Percentiles rank a stretch among this genome's conserved stretches.
Conservation (phyloP, 1,140 invertebrate genomes). For the Ruditapes philippinarum region DNA sequence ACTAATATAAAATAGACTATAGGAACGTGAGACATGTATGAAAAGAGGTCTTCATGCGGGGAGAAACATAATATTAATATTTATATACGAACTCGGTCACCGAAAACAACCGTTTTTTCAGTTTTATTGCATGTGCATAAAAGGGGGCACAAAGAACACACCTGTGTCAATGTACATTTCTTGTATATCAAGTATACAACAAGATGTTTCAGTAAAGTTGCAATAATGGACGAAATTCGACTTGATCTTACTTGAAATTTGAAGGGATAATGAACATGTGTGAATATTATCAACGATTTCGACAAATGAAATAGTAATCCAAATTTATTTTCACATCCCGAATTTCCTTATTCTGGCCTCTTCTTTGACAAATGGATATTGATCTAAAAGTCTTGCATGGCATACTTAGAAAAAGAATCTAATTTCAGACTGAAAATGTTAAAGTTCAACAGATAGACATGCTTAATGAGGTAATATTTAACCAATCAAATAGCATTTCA, state of each 20-base stretch:
- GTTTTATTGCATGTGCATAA: too few species aligned
- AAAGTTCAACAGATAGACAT: slow-evolving; percentile 40
- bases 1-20: neutral
- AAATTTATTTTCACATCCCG: too few species aligned
- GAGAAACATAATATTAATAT: neutral
- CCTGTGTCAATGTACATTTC: too few species aligned
- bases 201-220: neutral
- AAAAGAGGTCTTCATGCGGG: neutral
- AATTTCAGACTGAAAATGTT: slow-evolving; percentile 18
- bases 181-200: neutral
- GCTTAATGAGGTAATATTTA: slow-evolving; percentile 11
- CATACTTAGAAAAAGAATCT: neutral
- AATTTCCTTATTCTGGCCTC: too few species aligned
- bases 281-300: too few species aligned
- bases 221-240: too few species aligned
- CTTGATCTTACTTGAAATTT: too few species aligned
- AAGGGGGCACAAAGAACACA: too few species aligned
- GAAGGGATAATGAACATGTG: too few species aligned
- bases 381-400: slow-evolving; percentile 2
- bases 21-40: slow-evolving; percentile 19
- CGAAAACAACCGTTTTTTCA: neutral
- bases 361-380: slow-evolving; percentile 8
- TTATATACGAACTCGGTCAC: neutral
- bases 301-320: too few species aligned
- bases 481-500: slow-evolving; percentile 5